Conservation (phyloP, 2,888 invertebrate species). For the Cosmopolites sordidus region DNA sequence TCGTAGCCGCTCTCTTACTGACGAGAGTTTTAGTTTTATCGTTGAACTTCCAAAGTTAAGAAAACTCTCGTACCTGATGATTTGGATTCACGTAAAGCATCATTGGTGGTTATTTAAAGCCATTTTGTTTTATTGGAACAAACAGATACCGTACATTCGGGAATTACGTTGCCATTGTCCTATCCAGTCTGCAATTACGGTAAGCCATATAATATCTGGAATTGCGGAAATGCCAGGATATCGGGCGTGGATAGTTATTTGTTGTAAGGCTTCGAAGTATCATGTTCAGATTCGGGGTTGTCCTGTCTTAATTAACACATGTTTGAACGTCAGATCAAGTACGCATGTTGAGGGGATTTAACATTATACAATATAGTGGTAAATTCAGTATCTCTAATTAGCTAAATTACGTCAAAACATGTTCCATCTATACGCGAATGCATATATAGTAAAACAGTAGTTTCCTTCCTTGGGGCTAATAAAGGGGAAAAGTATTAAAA, state of each 20-base stretch:
- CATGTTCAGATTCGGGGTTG: constrained; percentile 11
- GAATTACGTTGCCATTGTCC: not conserved
- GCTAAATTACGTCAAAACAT: constrained; percentile 14
- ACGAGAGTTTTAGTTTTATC: not conserved
- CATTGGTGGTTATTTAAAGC: not conserved
- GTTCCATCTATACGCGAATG: not conserved
- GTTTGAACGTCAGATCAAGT: constrained; percentile 21
- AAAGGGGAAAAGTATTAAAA: too few species aligned
- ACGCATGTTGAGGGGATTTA: constrained; percentile 17
- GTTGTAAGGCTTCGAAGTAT: constrained; percentile 19
- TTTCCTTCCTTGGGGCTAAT: too few species aligned
- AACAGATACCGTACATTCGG: not conserved
- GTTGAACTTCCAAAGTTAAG: not conserved
- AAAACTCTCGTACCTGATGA: not conserved
- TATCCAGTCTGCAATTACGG: not conserved
- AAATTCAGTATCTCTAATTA: constrained; percentile 17
- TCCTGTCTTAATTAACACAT: constrained; percentile 23
- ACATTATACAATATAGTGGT: constrained; percentile 16
- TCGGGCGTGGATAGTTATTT: constrained; percentile 11
- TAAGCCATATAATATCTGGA: constrained; percentile 12
- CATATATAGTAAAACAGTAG: too few species aligned
- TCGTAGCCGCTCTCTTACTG: not conserved
- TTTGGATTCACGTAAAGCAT: not conserved
- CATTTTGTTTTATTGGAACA: not conserved
- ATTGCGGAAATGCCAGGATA: constrained; percentile 2